Evolutionary conservation across 92 coral and sea anemone species (phyloP), one percentile per base, ranked within the genome.

Genomic region (Zoanthus gigantus): DNA sequence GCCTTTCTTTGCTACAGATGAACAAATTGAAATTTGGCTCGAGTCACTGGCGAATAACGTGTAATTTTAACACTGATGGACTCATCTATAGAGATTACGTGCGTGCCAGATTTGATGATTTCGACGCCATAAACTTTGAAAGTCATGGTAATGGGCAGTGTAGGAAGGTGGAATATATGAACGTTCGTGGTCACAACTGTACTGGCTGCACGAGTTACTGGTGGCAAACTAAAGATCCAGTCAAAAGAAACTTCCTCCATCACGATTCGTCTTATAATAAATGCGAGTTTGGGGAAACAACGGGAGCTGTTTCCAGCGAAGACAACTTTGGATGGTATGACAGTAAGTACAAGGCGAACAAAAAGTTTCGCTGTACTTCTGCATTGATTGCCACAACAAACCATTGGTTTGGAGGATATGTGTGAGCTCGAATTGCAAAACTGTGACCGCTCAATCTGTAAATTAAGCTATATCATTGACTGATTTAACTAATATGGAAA

Each of bases 111-210:
- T 67, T 67, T 67, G 6, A 7, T 12, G 32, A 67, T 67, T 67
- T 67, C 28, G 72, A 67, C 18, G n/a, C 28, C 2, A 58, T 58
- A 13, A 42, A 46, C 77, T 45, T 89, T 53, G 68, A 18, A 12
- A 76, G 28, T 83, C 11, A 47, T 7, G 73, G 30, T 9, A 77
- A 18, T 4, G 78, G 74, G 0, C 29, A 52, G 57, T 89, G 92
- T 34, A 31, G 30, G 53, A 30, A n/a, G 30, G 75, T 89, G 58
- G 92, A 89, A 54, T 89, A 89, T 74, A 84, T 89, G 44, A 69
- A 89, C 74, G 86, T 89, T 31, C 88, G 92, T 16, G 92, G 92
- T 0, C 89, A 84, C 32, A 76, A 89, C 78, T 89, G 92, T 76
- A 63, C 78, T 7, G 63, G 65, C 18, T 89, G 92, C 75, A 89